A percentile compares a stretch with the other conserved stretches of the same genome.
Evolutionary conservation across 1,140 invertebrate genomes (phyloP).

Genomic region (Drosophila parvula): DNA sequence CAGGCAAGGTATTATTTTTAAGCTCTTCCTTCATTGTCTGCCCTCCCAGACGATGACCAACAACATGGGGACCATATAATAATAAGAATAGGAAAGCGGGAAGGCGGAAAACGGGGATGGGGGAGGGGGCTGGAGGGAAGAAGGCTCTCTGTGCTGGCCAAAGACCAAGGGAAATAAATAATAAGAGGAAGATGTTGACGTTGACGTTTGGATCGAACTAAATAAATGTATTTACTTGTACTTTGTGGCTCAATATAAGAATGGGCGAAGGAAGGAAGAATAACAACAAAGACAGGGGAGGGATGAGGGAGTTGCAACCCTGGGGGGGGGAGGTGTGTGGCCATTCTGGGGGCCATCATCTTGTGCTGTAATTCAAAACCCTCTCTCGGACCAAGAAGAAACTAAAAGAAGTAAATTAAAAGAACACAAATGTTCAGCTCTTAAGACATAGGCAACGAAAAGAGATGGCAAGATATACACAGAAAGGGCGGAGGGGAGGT

Average conservation of each 20-base stretch:
- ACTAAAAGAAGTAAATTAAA: constrained; percentile 68
- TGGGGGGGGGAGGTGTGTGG: constrained; percentile 39
- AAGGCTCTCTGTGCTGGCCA: neutral
- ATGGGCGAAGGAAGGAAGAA: neutral
- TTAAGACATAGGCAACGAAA: constrained; percentile 20
- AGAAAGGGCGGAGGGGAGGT: neutral
- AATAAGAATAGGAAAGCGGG: constrained; percentile 8
- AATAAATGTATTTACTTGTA: constrained; percentile 80
- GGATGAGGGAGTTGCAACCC: neutral
- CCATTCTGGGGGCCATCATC: constrained; percentile 25
- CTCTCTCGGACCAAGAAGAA: constrained; percentile 34
- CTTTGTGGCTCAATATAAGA: constrained; percentile 39
- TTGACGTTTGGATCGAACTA: constrained; percentile 75
- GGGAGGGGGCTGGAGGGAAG: neutral
- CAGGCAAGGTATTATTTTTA: constrained; percentile 81
- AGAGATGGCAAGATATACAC: constrained; percentile 13
- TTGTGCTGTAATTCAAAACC: constrained; percentile 72
- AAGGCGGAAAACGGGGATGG: constrained; percentile 1
- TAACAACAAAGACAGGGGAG: neutral
- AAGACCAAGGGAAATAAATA: constrained; percentile 3
- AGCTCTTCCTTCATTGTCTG: constrained; percentile 80
- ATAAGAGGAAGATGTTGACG: constrained; percentile 50
- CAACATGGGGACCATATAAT: constrained; percentile 18
- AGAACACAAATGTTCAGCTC: constrained; percentile 41
- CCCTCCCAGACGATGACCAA: constrained; percentile 60